These are phyloP conservation scores for Colinus virginianus DNA, from an alignment of 2,113 vertebrate genomes.

Conservation along the genomic window DNA sequence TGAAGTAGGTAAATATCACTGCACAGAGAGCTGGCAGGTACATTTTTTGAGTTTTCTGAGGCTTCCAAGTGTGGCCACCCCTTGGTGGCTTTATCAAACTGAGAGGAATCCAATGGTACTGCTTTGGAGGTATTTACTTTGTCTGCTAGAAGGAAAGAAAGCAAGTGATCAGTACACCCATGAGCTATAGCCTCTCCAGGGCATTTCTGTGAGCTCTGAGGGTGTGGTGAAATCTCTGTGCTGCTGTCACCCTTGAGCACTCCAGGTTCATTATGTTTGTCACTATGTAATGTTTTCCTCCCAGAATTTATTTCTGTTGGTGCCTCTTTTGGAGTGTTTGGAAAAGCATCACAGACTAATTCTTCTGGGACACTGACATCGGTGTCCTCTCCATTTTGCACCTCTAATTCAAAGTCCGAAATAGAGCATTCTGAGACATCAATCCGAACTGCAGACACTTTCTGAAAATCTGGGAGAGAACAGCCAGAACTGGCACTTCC, in stretches of 20 bases:
- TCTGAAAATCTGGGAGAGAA: conserved; percentile 69
- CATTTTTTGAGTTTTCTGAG: neutral
- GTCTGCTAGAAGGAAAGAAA: neutral
- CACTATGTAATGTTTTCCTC: neutral
- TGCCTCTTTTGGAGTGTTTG: neutral
- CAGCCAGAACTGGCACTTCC: neutral
- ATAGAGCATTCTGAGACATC: conserved; percentile 41
- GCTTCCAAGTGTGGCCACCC: neutral
- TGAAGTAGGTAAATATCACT: neutral
- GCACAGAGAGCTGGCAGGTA: neutral
- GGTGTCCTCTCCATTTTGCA: conserved; percentile 3
- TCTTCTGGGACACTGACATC: conserved; percentile 37
- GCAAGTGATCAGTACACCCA: neutral
- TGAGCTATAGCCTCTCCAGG: neutral
- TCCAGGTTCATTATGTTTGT: neutral
- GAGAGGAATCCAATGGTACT: neutral
- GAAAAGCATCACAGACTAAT: neutral
- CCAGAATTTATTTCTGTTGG: neutral
- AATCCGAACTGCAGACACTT: conserved; percentile 57
- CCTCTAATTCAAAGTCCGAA: conserved; percentile 50
- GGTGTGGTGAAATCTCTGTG: neutral
- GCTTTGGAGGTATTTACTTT: neutral
- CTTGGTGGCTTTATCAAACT: too few relatives aligned
- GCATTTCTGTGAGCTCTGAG: neutral
- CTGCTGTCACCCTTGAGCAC: neutral